A percentile compares a stretch with the other conserved stretches of the same genome.
These are phyloP conservation scores for Cyclopterus lumpus DNA, from an alignment of 2,797 vertebrate genomes.

Conservation along the genomic window DNA sequence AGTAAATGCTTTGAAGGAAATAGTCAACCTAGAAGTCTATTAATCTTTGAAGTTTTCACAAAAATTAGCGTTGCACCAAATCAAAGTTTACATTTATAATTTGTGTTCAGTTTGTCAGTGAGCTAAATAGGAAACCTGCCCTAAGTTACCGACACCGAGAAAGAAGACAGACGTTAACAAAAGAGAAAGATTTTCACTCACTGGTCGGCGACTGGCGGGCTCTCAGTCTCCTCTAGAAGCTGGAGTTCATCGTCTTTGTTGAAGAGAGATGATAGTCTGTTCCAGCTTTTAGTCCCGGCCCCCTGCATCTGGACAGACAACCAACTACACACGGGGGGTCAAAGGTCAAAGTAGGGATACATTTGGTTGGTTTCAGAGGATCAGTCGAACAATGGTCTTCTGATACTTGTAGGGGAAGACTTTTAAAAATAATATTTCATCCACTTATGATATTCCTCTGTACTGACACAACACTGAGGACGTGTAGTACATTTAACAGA, in stretches of 20 bases:
- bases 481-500: neutral
- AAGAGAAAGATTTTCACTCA: constrained; percentile 76
- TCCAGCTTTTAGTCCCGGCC: constrained; percentile 90
- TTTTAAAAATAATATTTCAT: neutral
- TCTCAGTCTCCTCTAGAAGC: constrained; percentile 87
- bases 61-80: neutral
- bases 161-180: neutral
- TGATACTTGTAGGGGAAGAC: neutral
- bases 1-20: neutral
- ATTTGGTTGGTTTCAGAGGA: constrained; percentile 5
- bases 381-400: neutral
- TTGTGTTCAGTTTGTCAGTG: neutral
- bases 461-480: neutral
- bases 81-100: neutral
- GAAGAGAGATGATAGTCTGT: constrained; percentile 90
- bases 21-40: neutral
- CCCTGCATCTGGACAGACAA: constrained; percentile 89
- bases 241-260: constrained; percentile 93
- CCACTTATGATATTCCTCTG: neutral
- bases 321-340: constrained; percentile 39
- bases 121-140: neutral
- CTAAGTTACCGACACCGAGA: no score
- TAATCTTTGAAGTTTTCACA: neutral
- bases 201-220: constrained; percentile 88
- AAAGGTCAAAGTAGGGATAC: constrained; percentile 44